Conservation (phyloP, 2,797 vertebrate species). For the Odontamblyopus rebecca region DNA sequence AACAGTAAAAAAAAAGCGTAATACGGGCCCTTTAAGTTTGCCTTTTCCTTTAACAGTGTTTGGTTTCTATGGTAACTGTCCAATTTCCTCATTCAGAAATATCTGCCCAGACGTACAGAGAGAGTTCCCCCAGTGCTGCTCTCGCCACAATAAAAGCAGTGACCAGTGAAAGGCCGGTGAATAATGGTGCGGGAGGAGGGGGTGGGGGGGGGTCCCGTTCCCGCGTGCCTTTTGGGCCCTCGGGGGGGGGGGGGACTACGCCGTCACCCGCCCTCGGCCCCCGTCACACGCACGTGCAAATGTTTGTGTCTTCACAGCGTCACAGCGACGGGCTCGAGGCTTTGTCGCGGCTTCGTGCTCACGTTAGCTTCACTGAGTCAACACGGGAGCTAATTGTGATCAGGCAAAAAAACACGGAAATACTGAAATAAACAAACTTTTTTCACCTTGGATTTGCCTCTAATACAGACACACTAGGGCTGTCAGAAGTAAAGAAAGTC, state of each 20-base stretch:
- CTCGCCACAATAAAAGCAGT: conserved; percentile 44
- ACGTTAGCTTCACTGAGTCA: neutral
- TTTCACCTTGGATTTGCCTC: too few relatives aligned
- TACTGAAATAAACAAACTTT: too few relatives aligned
- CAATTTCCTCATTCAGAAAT: neutral
- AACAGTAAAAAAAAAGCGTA: too few relatives aligned
- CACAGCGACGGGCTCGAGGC: neutral
- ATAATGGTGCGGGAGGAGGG: neutral
- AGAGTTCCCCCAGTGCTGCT: conserved; percentile 3
- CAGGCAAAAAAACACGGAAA: too few relatives aligned
- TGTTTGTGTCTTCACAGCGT: neutral
- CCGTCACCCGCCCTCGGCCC: conserved; percentile 26
- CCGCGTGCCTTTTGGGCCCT: conserved; percentile 38
- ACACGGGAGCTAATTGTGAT: neutral
- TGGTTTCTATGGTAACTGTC: neutral
- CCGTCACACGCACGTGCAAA: neutral
- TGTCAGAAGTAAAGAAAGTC: too few relatives aligned
- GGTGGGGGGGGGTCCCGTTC: neutral
- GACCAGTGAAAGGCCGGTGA: conserved; percentile 8
- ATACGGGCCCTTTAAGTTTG: too few relatives aligned
- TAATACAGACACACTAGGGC: too few relatives aligned
- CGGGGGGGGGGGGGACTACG: conserved; percentile 36
- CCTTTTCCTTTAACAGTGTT: neutral
- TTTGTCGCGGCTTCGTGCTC: neutral
- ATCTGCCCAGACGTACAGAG: neutral